Base-by-base conservation (phyloP, 2,797 vertebrate species). In the Phrynocephalus guinanensis region DNA sequence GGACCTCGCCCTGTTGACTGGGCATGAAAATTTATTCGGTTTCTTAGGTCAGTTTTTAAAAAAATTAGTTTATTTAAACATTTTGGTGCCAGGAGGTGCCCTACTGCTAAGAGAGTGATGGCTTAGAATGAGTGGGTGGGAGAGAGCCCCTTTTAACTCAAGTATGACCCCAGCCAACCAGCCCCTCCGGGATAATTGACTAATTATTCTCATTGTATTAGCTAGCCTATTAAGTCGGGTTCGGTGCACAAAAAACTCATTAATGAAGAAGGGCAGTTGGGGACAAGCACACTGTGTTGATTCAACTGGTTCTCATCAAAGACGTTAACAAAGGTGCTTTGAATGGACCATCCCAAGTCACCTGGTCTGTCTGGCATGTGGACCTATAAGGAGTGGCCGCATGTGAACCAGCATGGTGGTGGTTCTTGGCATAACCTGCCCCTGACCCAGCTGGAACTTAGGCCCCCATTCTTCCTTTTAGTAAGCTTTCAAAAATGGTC, bases 161-260 rank as follows among this genome's bases (percentile, higher is more conserved):
- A 0, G 5, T 24, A 87, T 82, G 71, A 83, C 0, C 6, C 83
- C 81, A 80, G 72, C 68, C 83, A 89, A 71, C 82, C 5, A 79
- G 9, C 52, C 48, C 82, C 44, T 85, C 84, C 26, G 2, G 82
- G 91, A 60, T 91, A 92, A 94, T 94, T 94, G 87, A 95, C 92
- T 93, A 85, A 93, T 94, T 93, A 80, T 86, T 95, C 85, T 87
- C 85, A 33, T 94, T 93, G 91, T 93, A 91, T 91, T 89, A 90
- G 83, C 89, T 87, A 81, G 1, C 79, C 72, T n/a, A 83, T 95
- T 93, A 92, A 87, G 82, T 24, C 89, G 89, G 94, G 94, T 92
- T 94, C 92, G 89, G 90, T 87, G 93, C 93, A 90, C 93, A 86
- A 78, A 94, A 94, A 93, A 24, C 93, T 95, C 93, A 92, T 95